phyloP scores from a whole-genome alignment of 2,888 invertebrate genomes.

The Nephrotoma flavescens region DNA sequence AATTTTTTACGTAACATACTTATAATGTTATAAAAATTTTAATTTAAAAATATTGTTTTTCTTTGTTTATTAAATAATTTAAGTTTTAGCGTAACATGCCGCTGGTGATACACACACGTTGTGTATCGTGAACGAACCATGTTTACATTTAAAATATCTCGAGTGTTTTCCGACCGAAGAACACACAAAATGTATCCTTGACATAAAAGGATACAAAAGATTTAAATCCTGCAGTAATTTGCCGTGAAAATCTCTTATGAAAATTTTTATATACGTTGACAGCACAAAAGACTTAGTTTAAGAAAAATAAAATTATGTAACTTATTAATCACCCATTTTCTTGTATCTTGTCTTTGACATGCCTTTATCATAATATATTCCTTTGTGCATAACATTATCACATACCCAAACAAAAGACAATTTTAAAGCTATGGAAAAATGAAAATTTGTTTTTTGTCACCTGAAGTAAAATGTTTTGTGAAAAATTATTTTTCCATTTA shows the following conservation, averaged over 20 bases:
- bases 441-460: neutral
- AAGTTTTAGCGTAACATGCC: neutral
- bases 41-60: neutral
- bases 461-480: neutral
- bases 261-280: neutral
- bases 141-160: neutral
- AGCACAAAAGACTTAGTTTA: neutral
- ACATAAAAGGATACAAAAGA: neutral
- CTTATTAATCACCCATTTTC: neutral
- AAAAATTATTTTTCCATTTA: neutral
- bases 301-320: neutral
- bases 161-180: neutral
- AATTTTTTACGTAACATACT: neutral
- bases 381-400: neutral
- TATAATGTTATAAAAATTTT: neutral
- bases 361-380: neutral
- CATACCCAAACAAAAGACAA: neutral
- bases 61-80: neutral
- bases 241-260: neutral
- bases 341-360: neutral
- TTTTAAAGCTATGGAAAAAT: neutral
- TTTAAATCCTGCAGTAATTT: neutral
- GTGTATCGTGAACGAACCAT: neutral
- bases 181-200: neutral
- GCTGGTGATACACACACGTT: neutral